Evolutionary conservation across 2,888 invertebrate species (phyloP), one percentile per base, ranked within the genome.

Genomic region (Timandra comae): DNA sequence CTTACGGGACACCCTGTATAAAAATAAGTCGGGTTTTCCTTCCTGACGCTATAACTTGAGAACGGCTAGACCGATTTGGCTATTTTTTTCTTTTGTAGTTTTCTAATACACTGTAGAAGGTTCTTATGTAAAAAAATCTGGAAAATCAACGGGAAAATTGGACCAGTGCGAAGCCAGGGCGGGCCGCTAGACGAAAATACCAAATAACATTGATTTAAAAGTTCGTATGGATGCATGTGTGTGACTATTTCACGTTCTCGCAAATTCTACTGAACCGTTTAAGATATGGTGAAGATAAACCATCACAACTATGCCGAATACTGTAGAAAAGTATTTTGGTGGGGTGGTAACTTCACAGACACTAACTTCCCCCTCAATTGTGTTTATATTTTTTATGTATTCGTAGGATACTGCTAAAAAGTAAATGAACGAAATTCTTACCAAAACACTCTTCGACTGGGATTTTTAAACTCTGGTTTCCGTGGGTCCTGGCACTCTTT

Each of bases 381-480:
- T 5, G 7, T 5, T 2, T 20, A 1, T 7, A 20, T 5, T 1
- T 2, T 20, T 5, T 19, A 19, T 20, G 7, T 1, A 7, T 5
- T 20, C 6, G 20, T 7, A 20, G 7, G 20, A 20, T 20, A 2
- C 1, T 7, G 1, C 5, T 7, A 7, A 7, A 7, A 20, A 20
- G 20, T 2, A 1, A 12, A 13, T 35, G 16, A 8, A 21, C 31
- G 30, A 38, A 27, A 38, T 45, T n/a, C 60, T 58, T 32, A 65
- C 66, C 49, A 27, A 11, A 63, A 62, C 0, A 43, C 3, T 21
- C 50, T 48, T 29, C 43, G 49, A 7, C 48, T 48, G 0, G 13
- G 16, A 8, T 41, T 35, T 34, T 38, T 45, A 7, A 33, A 28
- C 6, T 13, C 8, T 5, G 26, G 30, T 9, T 35, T 28, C 5